Evolutionary conservation across 2,113 vertebrate genomes (phyloP).

Genomic region (Amblyornis subalaris): DNA sequence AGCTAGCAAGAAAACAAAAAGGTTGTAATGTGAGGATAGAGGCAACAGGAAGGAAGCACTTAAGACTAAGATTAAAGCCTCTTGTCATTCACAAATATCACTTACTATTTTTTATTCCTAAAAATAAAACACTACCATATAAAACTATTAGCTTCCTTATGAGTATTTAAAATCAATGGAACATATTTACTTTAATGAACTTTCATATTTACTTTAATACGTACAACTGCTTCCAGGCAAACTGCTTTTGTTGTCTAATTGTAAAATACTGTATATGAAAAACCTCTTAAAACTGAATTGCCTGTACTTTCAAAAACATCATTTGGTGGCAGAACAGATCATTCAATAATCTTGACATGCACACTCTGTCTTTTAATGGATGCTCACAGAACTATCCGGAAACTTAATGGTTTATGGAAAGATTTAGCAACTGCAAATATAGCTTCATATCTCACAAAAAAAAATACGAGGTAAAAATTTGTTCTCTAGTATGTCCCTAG

Average conservation of each 20-base stretch:
- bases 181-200: not conserved
- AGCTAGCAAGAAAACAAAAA: not conserved
- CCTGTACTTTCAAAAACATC: not conserved
- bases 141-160: not conserved
- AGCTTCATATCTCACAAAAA: not conserved
- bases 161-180: not conserved
- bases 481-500: not conserved
- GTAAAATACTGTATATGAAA: not conserved
- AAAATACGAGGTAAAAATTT: not conserved
- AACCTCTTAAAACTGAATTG: not conserved
- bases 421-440: not conserved
- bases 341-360: not conserved
- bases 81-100: not conserved
- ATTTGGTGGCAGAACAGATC: not conserved
- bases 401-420: not conserved
- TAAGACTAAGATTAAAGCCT: not conserved
- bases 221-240: not conserved
- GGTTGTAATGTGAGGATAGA: not conserved
- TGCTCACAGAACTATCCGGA: not conserved
- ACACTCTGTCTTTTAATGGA: not conserved
- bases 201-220: not conserved
- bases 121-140: not conserved
- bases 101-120: not conserved
- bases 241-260: not conserved
- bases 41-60: not conserved